A percentile compares a stretch with the other conserved stretches of the same genome.
Conservation (phyloP, 1,140 invertebrate species). For the Drosophila elegans region DNA sequence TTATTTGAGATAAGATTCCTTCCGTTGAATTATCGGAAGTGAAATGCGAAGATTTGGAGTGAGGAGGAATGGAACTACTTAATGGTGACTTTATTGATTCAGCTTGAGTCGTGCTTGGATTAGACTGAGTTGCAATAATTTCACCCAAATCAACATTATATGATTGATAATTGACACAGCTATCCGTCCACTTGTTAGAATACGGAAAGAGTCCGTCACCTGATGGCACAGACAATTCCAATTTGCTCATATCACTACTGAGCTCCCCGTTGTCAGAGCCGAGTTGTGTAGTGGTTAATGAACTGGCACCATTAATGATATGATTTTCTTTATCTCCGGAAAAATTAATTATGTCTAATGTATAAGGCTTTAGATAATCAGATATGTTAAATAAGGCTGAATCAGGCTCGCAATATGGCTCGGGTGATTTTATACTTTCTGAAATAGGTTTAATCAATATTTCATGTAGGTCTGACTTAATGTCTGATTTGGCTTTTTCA, state of each 20-base stretch:
- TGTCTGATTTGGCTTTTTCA: not conserved
- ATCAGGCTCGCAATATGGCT: conserved; percentile 17
- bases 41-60: conserved; percentile 10
- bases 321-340: conserved; percentile 14
- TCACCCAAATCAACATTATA: not conserved
- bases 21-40: not conserved
- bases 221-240: conserved; percentile 5
- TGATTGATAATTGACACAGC: conserved; percentile 23
- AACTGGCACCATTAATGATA: conserved; percentile 9
- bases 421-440: conserved; percentile 2
- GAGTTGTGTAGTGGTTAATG: conserved; percentile 11
- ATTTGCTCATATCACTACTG: not conserved
- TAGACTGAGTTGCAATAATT: conserved; percentile 1
- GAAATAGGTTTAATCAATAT: not conserved
- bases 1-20: not conserved
- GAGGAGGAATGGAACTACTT: conserved; percentile 5
- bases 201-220: conserved; percentile 21
- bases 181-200: conserved; percentile 21
- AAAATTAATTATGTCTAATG: conserved; percentile 40
- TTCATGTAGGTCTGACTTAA: not conserved
- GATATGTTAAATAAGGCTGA: conserved; percentile 55
- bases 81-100: conserved; percentile 8
- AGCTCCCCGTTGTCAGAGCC: not conserved
- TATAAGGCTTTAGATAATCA: conserved; percentile 68
- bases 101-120: not conserved